A percentile compares a stretch with the other conserved stretches of the same genome.
Conservation (phyloP, 2,797 vertebrate species). For the Poeciliopsis gracilis region DNA sequence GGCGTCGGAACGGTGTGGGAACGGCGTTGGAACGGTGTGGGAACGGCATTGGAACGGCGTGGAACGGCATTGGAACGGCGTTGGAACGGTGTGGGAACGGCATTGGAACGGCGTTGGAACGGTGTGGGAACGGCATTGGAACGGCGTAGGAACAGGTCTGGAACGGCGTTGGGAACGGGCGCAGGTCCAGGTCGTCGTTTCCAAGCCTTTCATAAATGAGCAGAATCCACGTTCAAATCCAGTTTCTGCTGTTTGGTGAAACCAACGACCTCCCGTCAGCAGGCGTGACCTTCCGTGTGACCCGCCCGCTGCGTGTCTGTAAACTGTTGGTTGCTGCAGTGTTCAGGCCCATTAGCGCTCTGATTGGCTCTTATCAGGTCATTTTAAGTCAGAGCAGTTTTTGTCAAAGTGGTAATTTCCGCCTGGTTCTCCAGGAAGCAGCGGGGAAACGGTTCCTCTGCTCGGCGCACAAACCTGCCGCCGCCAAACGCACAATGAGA, state of each 20-base stretch:
- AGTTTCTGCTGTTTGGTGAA: not conserved
- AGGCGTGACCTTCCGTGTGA: not conserved
- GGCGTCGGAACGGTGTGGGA: too few relatives aligned
- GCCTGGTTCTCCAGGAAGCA: slow-evolving; percentile 49
- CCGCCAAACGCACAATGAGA: slow-evolving; percentile 64
- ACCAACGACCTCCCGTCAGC: not conserved
- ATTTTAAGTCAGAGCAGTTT: slow-evolving; percentile 43
- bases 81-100: too few relatives aligned
- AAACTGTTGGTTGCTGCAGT: slow-evolving; percentile 4
- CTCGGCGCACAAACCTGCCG: not conserved
- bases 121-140: too few relatives aligned
- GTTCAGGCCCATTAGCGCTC: slow-evolving; percentile 12
- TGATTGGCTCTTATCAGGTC: slow-evolving; percentile 47
- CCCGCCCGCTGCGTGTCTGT: not conserved
- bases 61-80: too few relatives aligned
- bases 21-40: too few relatives aligned
- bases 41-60: too few relatives aligned
- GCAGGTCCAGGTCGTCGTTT: not conserved
- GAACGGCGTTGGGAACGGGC: too few relatives aligned
- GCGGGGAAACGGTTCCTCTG: slow-evolving; percentile 16
- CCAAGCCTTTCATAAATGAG: not conserved
- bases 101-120: too few relatives aligned
- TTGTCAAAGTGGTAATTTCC: slow-evolving; percentile 36
- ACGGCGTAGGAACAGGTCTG: too few relatives aligned
- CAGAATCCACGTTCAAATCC: not conserved